Evolutionary conservation across 2,888 invertebrate species (phyloP), one percentile per base, ranked within the genome.

Genomic region (Frankliniella intonsa): DNA sequence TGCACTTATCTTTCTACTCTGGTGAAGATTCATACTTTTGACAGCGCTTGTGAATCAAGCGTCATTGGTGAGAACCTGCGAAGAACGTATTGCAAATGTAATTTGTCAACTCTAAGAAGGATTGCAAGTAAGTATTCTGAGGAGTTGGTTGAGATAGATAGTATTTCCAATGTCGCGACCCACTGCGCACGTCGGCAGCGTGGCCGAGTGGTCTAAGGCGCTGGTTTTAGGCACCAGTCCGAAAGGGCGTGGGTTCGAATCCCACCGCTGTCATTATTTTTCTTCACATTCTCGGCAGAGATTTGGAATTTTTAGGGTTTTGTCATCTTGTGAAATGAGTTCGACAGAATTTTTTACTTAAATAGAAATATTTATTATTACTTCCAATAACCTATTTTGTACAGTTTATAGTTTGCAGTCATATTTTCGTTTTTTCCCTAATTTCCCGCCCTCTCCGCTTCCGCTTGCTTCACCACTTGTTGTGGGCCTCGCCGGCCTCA

Each of bases 151-250:
- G 3, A 25, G 9, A 7, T 3, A 25, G 25, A 76, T 25, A 8
- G 25, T 25, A 22, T 25, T 22, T 12, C 2, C 22, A 5, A 25
- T 76, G 22, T 10, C 38, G 5, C 0, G 22, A 3, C 25, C 1
- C 0, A 25, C 10, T 25, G 69, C 10, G 25, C 25, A 76, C 22
- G 7, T 11, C 69, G 69, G 69, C 69, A 90, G 89, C 89, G 89
- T 90, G 90, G 90, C 90, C 90, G 90, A 90, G 90, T 88, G 90
- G 90, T 90, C 90, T 90, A 90, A 90, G 90, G 90, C 90, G 90
- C 90, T 90, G 90, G 90, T 90, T 90, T 90, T 89, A 90, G 90
- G 90, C 90, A 90, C 90, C 90, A 90, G 90, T 90, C 90, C 90
- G 89, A 87, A 89, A 89, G 90, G 90, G 90, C 90, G 90, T 90